phyloP scores from a whole-genome alignment of 2,888 invertebrate genomes.

The Philopedon plagiatum region DNA sequence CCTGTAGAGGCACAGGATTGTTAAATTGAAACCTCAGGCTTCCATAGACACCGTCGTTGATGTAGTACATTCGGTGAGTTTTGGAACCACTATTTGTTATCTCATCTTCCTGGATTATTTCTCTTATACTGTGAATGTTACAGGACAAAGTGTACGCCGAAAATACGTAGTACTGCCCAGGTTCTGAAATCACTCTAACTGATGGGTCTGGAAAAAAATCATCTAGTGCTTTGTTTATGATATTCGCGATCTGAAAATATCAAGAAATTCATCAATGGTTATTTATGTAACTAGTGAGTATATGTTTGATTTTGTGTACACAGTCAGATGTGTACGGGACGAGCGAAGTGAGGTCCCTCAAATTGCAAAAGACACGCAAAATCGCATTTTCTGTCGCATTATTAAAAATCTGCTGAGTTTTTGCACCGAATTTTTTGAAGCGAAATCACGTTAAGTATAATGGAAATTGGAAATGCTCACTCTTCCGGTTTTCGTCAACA shows the following conservation, averaged over 20 bases:
- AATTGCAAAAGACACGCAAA: too few relatives aligned
- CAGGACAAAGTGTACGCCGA: constrained; percentile 94
- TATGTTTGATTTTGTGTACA: too few relatives aligned
- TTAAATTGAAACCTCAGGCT: constrained; percentile 96
- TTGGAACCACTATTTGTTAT: constrained; percentile 1
- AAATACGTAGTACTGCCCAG: constrained; percentile 96
- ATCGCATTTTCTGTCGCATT: too few relatives aligned
- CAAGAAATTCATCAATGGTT: too few relatives aligned
- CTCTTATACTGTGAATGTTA: constrained; percentile 87
- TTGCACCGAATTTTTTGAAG: too few relatives aligned
- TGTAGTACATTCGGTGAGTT: constrained; percentile 89
- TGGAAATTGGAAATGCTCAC: too few relatives aligned
- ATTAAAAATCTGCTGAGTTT: too few relatives aligned
- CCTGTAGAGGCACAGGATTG: constrained; percentile 77
- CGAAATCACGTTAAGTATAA: too few relatives aligned
- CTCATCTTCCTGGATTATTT: constrained; percentile 52
- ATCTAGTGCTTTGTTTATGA: constrained; percentile 85
- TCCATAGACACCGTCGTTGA: constrained; percentile 99
- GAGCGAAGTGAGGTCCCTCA: too few relatives aligned
- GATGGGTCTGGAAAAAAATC: constrained; percentile 87
- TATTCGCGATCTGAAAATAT: constrained; percentile 78
- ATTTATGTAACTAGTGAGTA: too few relatives aligned
- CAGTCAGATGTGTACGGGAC: too few relatives aligned
- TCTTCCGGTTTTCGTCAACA: too few relatives aligned
- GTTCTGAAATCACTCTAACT: constrained; percentile 93